phyloP scores from a whole-genome alignment of 1,140 invertebrate genomes.

The Meteorus sp. region DNA sequence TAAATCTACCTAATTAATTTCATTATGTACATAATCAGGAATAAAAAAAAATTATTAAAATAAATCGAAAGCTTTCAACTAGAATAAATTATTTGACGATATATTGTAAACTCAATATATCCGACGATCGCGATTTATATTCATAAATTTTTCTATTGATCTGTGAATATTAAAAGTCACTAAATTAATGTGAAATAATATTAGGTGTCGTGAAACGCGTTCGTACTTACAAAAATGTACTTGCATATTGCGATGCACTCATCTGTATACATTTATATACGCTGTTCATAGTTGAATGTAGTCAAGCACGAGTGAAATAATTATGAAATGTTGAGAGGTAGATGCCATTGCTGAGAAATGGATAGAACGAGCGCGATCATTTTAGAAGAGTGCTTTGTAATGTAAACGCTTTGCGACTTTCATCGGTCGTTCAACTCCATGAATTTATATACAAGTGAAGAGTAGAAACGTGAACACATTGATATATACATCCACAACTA shows the following conservation, averaged over 20 bases:
- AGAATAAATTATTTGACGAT: not conserved
- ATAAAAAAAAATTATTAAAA: not conserved
- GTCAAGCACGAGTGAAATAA: too few relatives aligned
- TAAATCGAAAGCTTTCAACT: not conserved
- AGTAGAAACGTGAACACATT: constrained; percentile 8
- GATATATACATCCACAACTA: not conserved
- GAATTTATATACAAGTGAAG: too few relatives aligned
- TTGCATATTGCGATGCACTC: too few relatives aligned
- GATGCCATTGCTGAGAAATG: constrained; percentile 34
- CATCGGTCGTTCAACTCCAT: constrained; percentile 2
- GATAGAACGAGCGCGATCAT: constrained; percentile 32
- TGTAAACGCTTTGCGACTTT: constrained; percentile 31
- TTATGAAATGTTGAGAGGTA: too few relatives aligned
- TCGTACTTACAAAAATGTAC: too few relatives aligned
- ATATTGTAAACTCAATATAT: too few relatives aligned
- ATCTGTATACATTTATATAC: too few relatives aligned
- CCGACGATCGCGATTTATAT: not conserved
- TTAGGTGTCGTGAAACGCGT: too few relatives aligned
- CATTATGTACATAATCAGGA: not conserved
- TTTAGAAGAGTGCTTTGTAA: constrained; percentile 40
- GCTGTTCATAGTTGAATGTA: too few relatives aligned
- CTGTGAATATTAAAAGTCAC: too few relatives aligned
- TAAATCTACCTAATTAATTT: not conserved
- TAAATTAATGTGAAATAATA: too few relatives aligned
- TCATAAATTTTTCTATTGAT: too few relatives aligned